Conservation (phyloP, 2,797 vertebrate species). For the Cercopithecus petaurista region DNA sequence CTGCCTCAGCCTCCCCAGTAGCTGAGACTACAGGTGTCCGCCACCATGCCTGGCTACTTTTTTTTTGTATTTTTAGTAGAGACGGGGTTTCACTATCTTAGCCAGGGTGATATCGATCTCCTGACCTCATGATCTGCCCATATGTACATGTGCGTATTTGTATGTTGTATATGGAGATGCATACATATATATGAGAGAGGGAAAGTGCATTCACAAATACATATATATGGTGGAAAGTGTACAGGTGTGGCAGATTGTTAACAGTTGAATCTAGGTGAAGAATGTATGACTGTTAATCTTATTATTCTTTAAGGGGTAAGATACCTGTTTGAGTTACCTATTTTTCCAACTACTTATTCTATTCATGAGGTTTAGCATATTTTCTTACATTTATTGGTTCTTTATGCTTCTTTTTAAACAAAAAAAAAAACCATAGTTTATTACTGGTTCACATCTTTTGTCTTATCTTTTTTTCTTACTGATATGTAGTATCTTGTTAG, state of each 20-base stretch:
- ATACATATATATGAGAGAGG: background rate
- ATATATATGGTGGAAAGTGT: background rate
- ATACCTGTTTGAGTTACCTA: background rate
- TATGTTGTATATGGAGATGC: background rate
- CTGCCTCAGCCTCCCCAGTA: too few species aligned
- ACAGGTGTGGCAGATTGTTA: background rate
- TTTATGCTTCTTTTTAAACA: background rate
- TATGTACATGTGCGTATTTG: background rate
- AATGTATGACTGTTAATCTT: background rate
- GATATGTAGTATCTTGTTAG: background rate
- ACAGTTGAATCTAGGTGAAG: background rate
- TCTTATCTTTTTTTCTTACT: background rate
- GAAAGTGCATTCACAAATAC: background rate
- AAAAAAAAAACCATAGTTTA: background rate
- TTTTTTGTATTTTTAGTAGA: too few species aligned
- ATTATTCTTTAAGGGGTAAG: background rate
- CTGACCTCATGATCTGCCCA: too few species aligned
- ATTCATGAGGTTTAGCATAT: background rate
- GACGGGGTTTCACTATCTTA: too few species aligned
- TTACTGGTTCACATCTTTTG: background rate
- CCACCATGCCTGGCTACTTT: too few species aligned
- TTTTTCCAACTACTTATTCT: background rate
- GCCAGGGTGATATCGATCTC: too few species aligned
- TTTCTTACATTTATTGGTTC: background rate
- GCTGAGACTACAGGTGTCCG: too few species aligned